These are phyloP conservation scores for Delichon dasypus DNA, from an alignment of 2,797 vertebrate genomes.

Conservation along the genomic window DNA sequence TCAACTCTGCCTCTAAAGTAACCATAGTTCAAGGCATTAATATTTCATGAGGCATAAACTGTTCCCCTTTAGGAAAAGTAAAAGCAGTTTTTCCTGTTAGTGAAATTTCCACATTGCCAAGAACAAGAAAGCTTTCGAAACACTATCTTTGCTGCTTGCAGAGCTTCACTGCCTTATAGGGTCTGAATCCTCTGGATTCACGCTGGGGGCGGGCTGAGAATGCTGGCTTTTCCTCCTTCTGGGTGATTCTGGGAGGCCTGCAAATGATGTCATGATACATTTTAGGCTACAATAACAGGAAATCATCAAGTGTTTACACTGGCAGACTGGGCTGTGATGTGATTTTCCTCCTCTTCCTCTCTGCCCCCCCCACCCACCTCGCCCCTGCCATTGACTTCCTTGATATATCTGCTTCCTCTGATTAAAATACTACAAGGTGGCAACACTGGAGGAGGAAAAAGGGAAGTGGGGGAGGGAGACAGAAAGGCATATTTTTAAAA, in stretches of 20 bases:
- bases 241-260: constrained; percentile 70
- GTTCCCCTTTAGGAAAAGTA: constrained; percentile 69
- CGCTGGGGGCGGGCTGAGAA: constrained; percentile 50
- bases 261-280: constrained; percentile 78
- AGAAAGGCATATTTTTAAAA: background rate
- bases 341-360: constrained; percentile 70
- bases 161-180: constrained; percentile 76
- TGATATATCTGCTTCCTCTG: constrained; percentile 78
- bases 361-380: constrained; percentile 24
- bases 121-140: constrained; percentile 54
- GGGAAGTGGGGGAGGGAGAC: constrained; percentile 41
- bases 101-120: constrained; percentile 63
- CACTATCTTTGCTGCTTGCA: constrained; percentile 5
- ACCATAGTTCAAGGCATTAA: background rate
- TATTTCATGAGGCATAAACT: constrained; percentile 23
- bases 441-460: constrained; percentile 39
- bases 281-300: constrained; percentile 85
- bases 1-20: constrained; percentile 2
- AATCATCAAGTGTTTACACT: constrained; percentile 80
- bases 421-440: constrained; percentile 76
- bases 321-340: constrained; percentile 70
- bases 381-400: constrained; percentile 70
- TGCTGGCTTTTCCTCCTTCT: constrained; percentile 66
- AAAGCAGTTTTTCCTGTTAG: constrained; percentile 73
- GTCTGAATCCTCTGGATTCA: constrained; percentile 57